These are phyloP conservation scores for Drosophila sp. DNA, from an alignment of 1,140 invertebrate genomes.

Conservation along the genomic window DNA sequence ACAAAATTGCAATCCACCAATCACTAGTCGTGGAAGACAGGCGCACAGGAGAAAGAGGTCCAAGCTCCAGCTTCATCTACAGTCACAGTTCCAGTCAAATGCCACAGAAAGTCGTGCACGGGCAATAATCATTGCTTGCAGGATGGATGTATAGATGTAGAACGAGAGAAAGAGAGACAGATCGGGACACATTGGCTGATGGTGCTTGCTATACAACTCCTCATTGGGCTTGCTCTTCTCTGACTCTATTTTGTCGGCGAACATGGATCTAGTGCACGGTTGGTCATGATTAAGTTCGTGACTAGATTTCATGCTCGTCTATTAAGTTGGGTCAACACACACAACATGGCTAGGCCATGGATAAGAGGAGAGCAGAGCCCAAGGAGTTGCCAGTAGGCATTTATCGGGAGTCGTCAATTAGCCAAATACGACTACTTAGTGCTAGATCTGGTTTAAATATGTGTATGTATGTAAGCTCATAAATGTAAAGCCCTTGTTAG, in stretches of 20 bases:
- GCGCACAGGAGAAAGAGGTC: slow-evolving; percentile 21
- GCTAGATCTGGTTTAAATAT: not conserved
- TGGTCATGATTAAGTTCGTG: slow-evolving; percentile 85
- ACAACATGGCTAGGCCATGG: slow-evolving; percentile 33
- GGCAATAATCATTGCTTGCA: slow-evolving; percentile 74
- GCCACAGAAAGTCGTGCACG: slow-evolving; percentile 78
- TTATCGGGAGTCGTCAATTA: slow-evolving; percentile 23
- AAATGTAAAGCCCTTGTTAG: slow-evolving; percentile 2
- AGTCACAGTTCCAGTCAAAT: slow-evolving; percentile 51
- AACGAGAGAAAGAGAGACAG: not conserved
- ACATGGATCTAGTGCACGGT: slow-evolving; percentile 85
- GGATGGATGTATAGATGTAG: slow-evolving; percentile 27
- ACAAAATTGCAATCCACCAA: slow-evolving; percentile 43
- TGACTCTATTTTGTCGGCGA: slow-evolving; percentile 85
- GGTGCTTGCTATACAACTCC: slow-evolving; percentile 12
- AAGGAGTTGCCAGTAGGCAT: slow-evolving; percentile 29
- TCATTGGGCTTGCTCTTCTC: slow-evolving; percentile 63
- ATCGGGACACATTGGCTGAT: too few species aligned
- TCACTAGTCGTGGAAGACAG: slow-evolving; percentile 17
- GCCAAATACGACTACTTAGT: slow-evolving; percentile 3
- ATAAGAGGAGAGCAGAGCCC: slow-evolving; percentile 39
- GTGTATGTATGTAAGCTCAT: not conserved
- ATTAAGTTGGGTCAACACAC: slow-evolving; percentile 85
- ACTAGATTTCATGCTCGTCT: slow-evolving; percentile 85
- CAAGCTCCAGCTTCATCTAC: slow-evolving; percentile 2